A percentile compares a stretch with the other conserved stretches of the same genome.
Conservation (phyloP, 2,113 vertebrate species). For the Cisticola juncidis region DNA sequence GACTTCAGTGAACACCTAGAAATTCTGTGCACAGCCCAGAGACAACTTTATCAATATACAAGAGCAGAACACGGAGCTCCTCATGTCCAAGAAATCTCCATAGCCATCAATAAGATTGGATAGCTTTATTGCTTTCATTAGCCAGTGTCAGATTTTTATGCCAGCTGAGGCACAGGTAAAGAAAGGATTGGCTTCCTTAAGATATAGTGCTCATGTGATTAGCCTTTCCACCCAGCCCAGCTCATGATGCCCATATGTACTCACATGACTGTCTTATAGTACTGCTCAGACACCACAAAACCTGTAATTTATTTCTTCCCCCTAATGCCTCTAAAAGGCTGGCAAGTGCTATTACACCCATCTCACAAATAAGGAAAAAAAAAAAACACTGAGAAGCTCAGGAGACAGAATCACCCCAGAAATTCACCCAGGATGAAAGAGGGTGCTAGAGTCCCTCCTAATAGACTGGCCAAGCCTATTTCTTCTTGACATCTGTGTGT, state of each 20-base stretch:
- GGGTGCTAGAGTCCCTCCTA: neutral
- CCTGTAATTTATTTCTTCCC: neutral
- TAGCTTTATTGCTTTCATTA: conserved; percentile 50
- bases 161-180: neutral
- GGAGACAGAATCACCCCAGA: neutral
- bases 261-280: neutral
- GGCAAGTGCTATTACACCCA: neutral
- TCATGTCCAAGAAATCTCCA: neutral
- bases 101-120: conserved; percentile 22
- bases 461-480: neutral
- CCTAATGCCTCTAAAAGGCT: neutral
- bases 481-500: neutral
- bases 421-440: neutral
- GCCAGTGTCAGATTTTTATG: conserved; percentile 31
- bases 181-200: neutral
- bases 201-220: conserved; percentile 23
- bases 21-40: neutral
- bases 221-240: conserved; percentile 18
- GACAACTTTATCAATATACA: neutral
- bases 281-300: neutral
- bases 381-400: neutral
- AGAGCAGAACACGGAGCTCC: neutral
- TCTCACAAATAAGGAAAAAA: conserved; percentile 3
- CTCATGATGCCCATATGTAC: neutral
- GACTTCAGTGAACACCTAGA: neutral